phyloP scores from a whole-genome alignment of 2,113 vertebrate genomes.

The Gadus macrocephalus region DNA sequence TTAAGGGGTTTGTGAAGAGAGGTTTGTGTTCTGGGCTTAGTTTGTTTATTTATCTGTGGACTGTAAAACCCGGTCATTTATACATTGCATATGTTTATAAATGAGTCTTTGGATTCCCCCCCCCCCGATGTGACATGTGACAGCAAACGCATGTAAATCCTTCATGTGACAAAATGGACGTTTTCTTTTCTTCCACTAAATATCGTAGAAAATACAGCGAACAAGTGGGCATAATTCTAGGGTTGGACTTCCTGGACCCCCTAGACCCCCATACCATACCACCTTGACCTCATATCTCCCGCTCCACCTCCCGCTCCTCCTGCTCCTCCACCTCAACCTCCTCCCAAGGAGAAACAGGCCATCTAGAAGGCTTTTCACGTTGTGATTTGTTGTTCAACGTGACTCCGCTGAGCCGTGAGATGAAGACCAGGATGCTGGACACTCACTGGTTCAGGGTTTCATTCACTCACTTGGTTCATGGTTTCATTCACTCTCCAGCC shows the following conservation, averaged over 20 bases:
- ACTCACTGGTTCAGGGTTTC: constrained; percentile 22
- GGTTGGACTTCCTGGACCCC: constrained; percentile 74
- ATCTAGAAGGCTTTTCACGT: too few species aligned
- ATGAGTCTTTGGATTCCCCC: not conserved
- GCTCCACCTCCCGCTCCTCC: too few species aligned
- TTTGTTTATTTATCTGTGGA: constrained; percentile 9
- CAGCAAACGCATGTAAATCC: too few species aligned
- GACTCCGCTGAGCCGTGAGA: constrained; percentile 50
- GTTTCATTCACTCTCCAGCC: constrained; percentile 68
- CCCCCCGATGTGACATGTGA: too few species aligned
- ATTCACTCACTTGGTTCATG: constrained; percentile 2
- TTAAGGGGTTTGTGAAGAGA: constrained; percentile 9
- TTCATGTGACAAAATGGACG: too few species aligned
- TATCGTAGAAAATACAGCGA: too few species aligned
- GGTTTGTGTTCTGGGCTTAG: not conserved
- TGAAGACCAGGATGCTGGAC: constrained; percentile 37
- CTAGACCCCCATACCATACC: too few species aligned
- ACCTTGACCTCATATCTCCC: too few species aligned
- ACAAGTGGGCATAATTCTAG: constrained; percentile 68
- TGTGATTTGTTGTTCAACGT: too few species aligned
- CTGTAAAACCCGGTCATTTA: constrained; percentile 7
- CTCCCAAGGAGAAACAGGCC: constrained; percentile 1
- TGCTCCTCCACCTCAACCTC: too few species aligned
- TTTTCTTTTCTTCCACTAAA: too few species aligned
- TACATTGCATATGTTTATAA: not conserved